phyloP scores from a whole-genome alignment of 2,113 vertebrate species.

The Forbesichthys agassizii region DNA sequence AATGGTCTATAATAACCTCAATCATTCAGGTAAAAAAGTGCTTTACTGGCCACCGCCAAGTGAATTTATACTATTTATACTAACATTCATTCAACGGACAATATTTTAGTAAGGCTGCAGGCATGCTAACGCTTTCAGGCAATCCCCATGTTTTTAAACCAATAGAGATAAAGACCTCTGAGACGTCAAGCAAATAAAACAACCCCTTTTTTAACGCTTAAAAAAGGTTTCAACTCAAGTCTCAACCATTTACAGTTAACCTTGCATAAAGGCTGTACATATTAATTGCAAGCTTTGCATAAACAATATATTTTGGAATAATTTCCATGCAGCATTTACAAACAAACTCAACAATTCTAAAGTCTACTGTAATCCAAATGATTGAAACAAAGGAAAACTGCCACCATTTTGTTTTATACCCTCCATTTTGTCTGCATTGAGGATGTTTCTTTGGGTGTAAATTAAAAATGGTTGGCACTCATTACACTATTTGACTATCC shows the following conservation, averaged over 20 bases:
- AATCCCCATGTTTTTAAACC: background rate
- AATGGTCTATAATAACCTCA: background rate
- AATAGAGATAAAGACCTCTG: background rate
- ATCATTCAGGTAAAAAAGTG: background rate
- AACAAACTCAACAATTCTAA: background rate
- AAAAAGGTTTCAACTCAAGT: background rate
- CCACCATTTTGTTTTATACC: background rate
- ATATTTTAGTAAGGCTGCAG: background rate
- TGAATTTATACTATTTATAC: background rate
- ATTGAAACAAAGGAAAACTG: background rate
- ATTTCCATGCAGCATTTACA: conserved; percentile 6
- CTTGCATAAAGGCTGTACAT: conserved; percentile 11
- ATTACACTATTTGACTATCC: background rate
- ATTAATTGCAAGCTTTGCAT: conserved; percentile 7
- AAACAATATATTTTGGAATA: background rate
- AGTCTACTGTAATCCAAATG: background rate
- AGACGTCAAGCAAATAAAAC: background rate
- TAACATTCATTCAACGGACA: background rate
- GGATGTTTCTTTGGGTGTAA: background rate
- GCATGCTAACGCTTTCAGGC: background rate
- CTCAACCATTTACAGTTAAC: conserved; percentile 3
- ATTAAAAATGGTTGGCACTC: background rate
- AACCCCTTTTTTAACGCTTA: background rate
- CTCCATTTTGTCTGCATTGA: background rate
- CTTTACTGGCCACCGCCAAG: background rate